Evolutionary conservation across 2,888 invertebrate genomes (phyloP), one percentile per base, ranked within the genome.

Genomic region (Temnothorax unifasciatus): DNA sequence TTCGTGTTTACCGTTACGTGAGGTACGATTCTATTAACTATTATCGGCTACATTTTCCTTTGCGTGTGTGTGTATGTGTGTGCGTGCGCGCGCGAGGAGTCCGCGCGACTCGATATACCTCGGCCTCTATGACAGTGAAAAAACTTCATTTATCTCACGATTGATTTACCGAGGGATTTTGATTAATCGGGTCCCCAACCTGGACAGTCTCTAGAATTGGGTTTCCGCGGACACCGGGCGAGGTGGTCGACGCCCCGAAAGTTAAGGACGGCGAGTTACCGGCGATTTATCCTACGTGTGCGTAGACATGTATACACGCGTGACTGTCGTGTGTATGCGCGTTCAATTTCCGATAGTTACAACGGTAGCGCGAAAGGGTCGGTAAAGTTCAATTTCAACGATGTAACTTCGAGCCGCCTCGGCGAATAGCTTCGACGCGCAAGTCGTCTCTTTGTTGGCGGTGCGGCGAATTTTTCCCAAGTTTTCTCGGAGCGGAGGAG

Each of bases 311-410:
- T 81, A 21, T 64, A 66, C 81, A 63, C 50, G 73, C 66, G 38
- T 68, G 83, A 61, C 29, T 52, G 44, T 21, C n/a, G 50, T n/a
- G 52, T 54, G 81, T 90, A 85, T 88, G 89, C 90, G 91, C 88
- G 90, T 91, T 90, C 92, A 92, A 92, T 92, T 92, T 92, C 92
- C 92, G 92, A 92, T 92, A 90, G 92, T 92, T 92, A 89, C 91
- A 86, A 89, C 85, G 76, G 88, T 84, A 87, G 88, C 88, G 86
- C 87, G 90, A 91, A 92, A 92, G 90, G 91, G 89, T 91, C 90
- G 90, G 84, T 86, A 87, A 92, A 92, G 92, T 92, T 92, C 92
- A 92, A 92, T 92, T 92, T 92, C 89, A 91, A 89, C 87, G 86
- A 87, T 88, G 90, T 86, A 92, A 91, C 92, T 91, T 89, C 85